Evolutionary conservation across 2,113 vertebrate genomes (phyloP), one percentile per base, ranked within the genome.

Genomic region (Camelus bactrianus): DNA sequence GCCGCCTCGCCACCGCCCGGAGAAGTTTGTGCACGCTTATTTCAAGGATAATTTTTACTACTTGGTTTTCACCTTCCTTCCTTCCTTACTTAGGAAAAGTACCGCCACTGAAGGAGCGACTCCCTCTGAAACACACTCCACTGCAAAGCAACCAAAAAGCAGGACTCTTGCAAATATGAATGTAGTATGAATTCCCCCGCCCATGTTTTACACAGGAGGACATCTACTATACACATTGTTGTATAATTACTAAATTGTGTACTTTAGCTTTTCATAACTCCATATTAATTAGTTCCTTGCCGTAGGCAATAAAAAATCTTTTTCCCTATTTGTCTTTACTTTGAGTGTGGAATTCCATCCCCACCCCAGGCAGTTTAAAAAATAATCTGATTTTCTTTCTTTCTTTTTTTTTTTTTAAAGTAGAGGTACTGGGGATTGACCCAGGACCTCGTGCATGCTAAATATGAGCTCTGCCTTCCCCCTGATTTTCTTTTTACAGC

Each of bases 1-100:
- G 2, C 32, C 1, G 1, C 7, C 50, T 7, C 20, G 38, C 38
- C 56, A 22, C 56, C 26, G 5, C 5, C 13, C 0, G 24, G 17
- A 50, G 10, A 38, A 0, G 5, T 60, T 15, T 2, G 1, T 72
- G 54, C 54, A 28, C 5, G 8, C 9, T 8, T 56, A 5, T 35
- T 26, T 38, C 24, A 16, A 75, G 24, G 46, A 22, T 42, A 64
- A 16, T 30, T 50, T 64, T 64, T 30, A 50, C 26, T 35, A 17
- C 30, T 16, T 0, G 12, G 8, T 75, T 20, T 38, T 52, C 8
- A 32, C 56, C 32, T 73, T 42, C 38, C 38, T 42, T 42, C 0
- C 30, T 80, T 56, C 16, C 38, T 60, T 62, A 38, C 56, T 73
- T 32, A 52, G 13, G 46, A 26, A 73, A 92, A 22, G 26, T 13